Evolutionary conservation across 2,888 invertebrate genomes (phyloP).

Genomic region (Eupeodes luniger): DNA sequence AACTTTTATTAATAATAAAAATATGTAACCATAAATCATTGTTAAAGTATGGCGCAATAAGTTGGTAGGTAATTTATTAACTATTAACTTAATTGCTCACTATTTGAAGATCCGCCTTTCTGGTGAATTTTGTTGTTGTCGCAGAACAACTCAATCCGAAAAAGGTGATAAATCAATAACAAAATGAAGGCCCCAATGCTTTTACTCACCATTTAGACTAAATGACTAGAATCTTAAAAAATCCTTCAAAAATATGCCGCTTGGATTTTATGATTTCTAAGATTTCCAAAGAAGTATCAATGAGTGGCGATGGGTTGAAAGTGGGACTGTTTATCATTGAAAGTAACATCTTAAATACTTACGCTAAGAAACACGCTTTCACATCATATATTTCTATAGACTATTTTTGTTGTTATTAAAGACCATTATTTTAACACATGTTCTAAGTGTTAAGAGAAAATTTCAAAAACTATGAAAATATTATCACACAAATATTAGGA

Average conservation of each 20-base stretch:
- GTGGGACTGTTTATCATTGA: neutral
- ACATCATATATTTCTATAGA: too few species aligned
- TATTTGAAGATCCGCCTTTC: constrained; percentile 51
- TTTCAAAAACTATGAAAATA: too few species aligned
- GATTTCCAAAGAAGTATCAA: constrained; percentile 45
- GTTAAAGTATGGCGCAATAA: neutral
- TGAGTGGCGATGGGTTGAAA: constrained; percentile 17
- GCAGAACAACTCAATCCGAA: constrained; percentile 16
- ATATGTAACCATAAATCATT: constrained; percentile 40
- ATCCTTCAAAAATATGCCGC: constrained; percentile 31
- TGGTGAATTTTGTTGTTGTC: neutral
- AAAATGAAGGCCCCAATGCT: constrained; percentile 23
- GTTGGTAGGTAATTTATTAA: neutral
- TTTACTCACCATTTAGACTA: constrained; percentile 36
- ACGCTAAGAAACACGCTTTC: too few species aligned
- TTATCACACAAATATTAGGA: too few species aligned
- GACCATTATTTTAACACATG: too few species aligned
- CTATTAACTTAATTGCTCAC: constrained; percentile 43
- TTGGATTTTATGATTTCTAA: neutral
- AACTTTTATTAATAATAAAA: constrained; percentile 25
- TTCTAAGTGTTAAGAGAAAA: too few species aligned
- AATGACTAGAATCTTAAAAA: constrained; percentile 32
- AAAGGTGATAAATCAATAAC: neutral
- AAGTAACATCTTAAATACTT: too few species aligned
- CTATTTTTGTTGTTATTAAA: too few species aligned